These are phyloP conservation scores for Motacilla tschutschensis DNA, from an alignment of 2,113 vertebrate genomes.

Conservation along the genomic window DNA sequence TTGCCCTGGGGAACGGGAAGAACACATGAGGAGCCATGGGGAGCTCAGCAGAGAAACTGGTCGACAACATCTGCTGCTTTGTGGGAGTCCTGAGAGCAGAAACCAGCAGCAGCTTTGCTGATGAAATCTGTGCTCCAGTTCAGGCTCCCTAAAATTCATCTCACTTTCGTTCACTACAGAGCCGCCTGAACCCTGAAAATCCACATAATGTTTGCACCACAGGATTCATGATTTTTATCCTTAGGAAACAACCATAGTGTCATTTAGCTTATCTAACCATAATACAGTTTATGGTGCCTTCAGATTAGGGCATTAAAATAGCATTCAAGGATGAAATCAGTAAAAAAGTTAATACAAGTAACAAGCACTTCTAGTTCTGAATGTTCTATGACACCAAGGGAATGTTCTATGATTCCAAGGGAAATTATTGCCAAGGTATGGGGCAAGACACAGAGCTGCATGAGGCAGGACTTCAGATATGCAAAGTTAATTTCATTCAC, in stretches of 20 bases:
- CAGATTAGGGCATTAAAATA: not conserved
- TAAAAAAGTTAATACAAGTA: not conserved
- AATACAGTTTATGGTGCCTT: not conserved
- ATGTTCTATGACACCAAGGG: not conserved
- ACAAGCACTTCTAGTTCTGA: not conserved
- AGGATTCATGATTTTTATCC: not conserved
- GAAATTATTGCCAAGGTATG: not conserved
- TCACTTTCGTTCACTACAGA: not conserved
- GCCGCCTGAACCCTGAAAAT: not conserved
- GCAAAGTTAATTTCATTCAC: not conserved
- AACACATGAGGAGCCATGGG: not conserved
- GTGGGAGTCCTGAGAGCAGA: not conserved
- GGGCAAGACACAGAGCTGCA: not conserved
- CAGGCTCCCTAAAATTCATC: not conserved
- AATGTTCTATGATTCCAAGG: not conserved
- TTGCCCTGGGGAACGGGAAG: conserved; percentile 80
- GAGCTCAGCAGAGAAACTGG: not conserved
- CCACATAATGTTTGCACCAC: not conserved
- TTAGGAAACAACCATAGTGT: not conserved
- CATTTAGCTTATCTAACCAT: not conserved
- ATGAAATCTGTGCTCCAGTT: not conserved
- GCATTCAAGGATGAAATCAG: not conserved
- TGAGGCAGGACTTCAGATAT: not conserved
- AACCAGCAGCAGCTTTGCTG: not conserved
- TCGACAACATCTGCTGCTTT: not conserved